These are phyloP conservation scores for Deroptyus accipitrinus DNA, from an alignment of 2,113 vertebrate species.

Conservation along the genomic window DNA sequence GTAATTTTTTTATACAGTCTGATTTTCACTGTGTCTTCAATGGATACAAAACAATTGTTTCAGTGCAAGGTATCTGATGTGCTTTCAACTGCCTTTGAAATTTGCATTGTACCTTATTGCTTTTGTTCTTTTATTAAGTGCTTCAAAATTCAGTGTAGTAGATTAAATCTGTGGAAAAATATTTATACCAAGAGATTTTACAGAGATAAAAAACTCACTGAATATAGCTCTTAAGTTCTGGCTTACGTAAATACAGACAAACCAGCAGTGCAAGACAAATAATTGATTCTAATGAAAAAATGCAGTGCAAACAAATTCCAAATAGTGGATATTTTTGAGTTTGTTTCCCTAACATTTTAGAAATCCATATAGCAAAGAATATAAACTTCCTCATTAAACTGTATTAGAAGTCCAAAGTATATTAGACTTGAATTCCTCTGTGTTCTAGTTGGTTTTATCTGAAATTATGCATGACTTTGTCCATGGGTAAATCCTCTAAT, in stretches of 20 bases:
- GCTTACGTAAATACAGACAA: neutral
- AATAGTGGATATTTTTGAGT: neutral
- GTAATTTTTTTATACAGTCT: neutral
- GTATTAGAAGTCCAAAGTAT: neutral
- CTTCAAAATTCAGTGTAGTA: neutral
- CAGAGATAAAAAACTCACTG: neutral
- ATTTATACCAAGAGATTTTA: neutral
- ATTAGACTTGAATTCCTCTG: neutral
- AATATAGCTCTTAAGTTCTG: neutral
- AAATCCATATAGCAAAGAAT: neutral
- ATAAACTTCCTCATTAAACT: neutral
- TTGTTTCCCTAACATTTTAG: neutral
- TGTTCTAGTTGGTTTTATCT: neutral
- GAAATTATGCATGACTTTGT: neutral
- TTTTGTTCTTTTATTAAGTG: neutral
- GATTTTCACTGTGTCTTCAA: neutral
- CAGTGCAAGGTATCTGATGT: neutral
- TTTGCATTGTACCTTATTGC: neutral
- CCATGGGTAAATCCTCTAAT: neutral
- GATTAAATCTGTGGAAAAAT: neutral
- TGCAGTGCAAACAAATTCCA: conserved; percentile 1
- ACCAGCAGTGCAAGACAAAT: conserved; percentile 28
- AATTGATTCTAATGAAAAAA: conserved; percentile 20
- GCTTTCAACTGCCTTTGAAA: neutral
- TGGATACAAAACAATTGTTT: neutral